These are phyloP conservation scores for Cassiopea andromeda DNA, from an alignment of 30 jellyfish, hydroid and myxozoan genomes.

Conservation along the genomic window DNA sequence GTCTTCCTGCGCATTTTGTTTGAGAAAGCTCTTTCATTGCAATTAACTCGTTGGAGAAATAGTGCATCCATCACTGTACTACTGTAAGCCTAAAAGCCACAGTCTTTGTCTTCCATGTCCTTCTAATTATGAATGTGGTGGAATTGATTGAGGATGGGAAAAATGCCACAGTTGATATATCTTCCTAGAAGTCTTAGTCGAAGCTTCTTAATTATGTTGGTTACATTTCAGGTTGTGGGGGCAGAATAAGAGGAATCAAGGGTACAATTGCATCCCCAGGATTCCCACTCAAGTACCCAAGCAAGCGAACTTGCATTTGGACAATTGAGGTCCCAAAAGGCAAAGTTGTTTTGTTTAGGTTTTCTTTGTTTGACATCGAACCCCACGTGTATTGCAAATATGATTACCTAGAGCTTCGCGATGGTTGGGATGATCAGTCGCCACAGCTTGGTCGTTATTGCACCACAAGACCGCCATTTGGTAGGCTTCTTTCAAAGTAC, in stretches of 20 bases:
- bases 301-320: conserved; percentile 92
- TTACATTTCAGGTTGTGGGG: conserved; percentile 84
- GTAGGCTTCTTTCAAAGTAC: conserved; percentile 11
- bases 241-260: conserved; percentile 34
- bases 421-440: conserved; percentile 89
- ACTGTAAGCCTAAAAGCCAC: no score
- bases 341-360: conserved; percentile 69
- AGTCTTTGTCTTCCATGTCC: no score
- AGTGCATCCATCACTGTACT: no score
- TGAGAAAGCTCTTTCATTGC: no score
- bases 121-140: no score
- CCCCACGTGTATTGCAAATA: conserved; percentile 83
- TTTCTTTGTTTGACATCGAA: conserved; percentile 79
- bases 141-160: no score
- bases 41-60: no score
- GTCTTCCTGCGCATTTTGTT: no score
- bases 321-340: conserved; percentile 81
- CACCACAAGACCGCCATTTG: conserved; percentile 85
- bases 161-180: no score
- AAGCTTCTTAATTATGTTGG: background rate
- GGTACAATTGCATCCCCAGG: conserved; percentile 87
- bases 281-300: conserved; percentile 86
- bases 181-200: background rate
- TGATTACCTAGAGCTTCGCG: conserved; percentile 91
- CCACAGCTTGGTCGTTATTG: conserved; percentile 91